Evolutionary conservation across 2,797 vertebrate genomes (phyloP).

Genomic region (Rallus crepitans): DNA sequence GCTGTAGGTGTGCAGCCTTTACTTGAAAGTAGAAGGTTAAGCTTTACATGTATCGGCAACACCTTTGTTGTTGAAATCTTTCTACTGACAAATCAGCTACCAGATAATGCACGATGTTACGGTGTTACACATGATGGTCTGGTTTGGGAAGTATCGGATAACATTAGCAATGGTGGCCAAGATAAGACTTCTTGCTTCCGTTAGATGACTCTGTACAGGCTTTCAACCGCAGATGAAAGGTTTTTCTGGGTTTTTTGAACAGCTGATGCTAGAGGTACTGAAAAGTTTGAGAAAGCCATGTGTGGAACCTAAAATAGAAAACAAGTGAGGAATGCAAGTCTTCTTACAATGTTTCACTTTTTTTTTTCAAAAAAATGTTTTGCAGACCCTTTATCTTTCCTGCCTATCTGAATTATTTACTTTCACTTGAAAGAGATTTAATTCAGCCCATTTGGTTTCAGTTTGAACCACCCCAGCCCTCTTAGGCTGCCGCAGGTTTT

Average conservation of each 20-base stretch:
- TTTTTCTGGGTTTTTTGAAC: background rate
- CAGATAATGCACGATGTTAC: accelerated
- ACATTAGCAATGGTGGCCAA: background rate
- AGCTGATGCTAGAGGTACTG: background rate
- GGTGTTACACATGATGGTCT: background rate
- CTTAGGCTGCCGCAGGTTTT: background rate
- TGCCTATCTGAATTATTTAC: background rate
- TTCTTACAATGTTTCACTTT: background rate
- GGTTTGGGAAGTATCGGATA: background rate
- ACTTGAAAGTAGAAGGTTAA: background rate
- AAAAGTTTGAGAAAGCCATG: background rate
- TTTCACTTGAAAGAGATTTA: background rate
- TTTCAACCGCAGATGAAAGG: background rate
- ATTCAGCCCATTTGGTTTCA: background rate
- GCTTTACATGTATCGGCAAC: accelerated
- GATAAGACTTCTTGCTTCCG: background rate
- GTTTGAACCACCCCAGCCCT: background rate
- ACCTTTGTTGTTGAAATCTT: background rate
- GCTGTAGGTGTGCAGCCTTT: accelerated
- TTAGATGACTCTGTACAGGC: background rate
- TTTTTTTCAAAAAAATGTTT: background rate
- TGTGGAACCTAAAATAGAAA: background rate
- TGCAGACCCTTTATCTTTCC: background rate
- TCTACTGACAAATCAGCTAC: background rate
- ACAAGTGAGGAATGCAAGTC: background rate